Conservation (phyloP, 2,113 vertebrate species). For the Lipotes vexillifer region DNA sequence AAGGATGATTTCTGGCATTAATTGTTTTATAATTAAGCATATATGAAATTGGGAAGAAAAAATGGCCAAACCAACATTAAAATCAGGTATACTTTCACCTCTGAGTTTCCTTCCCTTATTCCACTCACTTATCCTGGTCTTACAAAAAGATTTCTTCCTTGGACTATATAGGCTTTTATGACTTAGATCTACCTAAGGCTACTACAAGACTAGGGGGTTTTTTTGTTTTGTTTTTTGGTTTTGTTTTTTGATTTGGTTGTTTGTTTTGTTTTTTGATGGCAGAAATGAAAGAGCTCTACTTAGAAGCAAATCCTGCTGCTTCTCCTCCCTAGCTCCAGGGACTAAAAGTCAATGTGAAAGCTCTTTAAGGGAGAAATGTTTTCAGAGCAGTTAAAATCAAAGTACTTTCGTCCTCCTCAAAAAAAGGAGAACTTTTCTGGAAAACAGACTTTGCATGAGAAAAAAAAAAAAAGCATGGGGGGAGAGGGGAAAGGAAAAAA, state of each 20-base stretch:
- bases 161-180: not conserved
- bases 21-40: conserved; percentile 18
- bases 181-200: conserved; percentile 20
- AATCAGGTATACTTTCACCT: not conserved
- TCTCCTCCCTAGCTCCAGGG: not conserved
- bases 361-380: conserved; percentile 6
- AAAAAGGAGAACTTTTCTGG: not conserved
- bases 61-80: not conserved
- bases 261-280: not conserved
- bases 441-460: not conserved
- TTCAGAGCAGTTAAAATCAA: conserved; percentile 43
- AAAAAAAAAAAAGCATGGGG: not conserved
- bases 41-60: not conserved
- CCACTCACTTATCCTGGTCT: not conserved
- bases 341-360: conserved; percentile 7
- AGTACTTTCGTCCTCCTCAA: conserved; percentile 8
- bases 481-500: not conserved
- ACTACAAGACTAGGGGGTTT: not conserved
- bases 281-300: conserved; percentile 47
- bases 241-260: not conserved
- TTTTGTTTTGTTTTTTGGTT: not conserved
- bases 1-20: not conserved
- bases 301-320: conserved; percentile 24
- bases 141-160: not conserved
- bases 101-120: not conserved